Evolutionary conservation across 2,797 vertebrate species (phyloP).

Genomic region (Pterois miles): DNA sequence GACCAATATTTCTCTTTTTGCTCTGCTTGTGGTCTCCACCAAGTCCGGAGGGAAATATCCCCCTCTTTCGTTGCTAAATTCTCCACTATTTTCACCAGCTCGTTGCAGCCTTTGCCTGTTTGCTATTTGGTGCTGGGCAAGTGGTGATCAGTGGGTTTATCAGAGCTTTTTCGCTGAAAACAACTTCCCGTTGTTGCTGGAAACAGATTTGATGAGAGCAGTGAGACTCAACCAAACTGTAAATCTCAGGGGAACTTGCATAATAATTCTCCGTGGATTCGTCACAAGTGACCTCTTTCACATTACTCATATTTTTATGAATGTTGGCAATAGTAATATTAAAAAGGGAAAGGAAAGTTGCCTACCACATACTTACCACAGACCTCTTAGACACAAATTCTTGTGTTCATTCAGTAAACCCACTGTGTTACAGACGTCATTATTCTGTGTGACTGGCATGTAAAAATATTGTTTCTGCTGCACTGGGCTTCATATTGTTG

Average conservation of each 20-base stretch:
- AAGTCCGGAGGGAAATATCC: neutral
- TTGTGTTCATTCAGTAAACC: neutral
- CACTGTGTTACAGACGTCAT: neutral
- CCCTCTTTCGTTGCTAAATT: neutral
- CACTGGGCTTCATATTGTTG: neutral
- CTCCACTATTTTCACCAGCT: neutral
- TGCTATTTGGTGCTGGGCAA: neutral
- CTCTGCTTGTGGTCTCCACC: neutral
- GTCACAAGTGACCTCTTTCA: neutral
- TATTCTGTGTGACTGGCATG: neutral
- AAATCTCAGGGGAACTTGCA: neutral
- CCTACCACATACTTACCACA: no score
- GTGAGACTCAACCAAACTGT: neutral
- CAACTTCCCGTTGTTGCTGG: constrained; percentile 8
- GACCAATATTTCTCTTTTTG: neutral
- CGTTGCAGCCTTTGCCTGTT: neutral
- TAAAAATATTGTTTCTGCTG: neutral
- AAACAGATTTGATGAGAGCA: constrained; percentile 7
- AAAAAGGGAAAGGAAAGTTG: neutral
- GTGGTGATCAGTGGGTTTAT: neutral
- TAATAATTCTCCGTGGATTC: neutral
- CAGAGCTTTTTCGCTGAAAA: neutral
- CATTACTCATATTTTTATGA: neutral
- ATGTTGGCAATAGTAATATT: neutral
- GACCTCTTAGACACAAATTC: neutral